Evolutionary conservation across 2,113 vertebrate genomes (phyloP).

Genomic region (Scopus umbretta): DNA sequence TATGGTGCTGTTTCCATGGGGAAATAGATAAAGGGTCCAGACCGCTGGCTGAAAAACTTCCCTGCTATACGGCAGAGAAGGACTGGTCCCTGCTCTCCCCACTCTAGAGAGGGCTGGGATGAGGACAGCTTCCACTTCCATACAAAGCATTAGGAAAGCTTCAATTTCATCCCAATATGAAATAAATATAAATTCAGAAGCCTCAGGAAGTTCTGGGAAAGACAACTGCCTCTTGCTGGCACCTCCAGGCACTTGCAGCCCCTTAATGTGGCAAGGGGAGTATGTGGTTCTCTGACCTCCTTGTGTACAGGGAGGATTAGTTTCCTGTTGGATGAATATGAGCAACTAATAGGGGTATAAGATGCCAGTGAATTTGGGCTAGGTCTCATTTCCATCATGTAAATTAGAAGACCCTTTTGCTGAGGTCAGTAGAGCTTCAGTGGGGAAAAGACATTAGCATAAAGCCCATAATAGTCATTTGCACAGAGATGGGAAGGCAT

Average conservation of each 20-base stretch:
- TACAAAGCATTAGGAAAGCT: neutral
- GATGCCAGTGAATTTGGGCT: neutral
- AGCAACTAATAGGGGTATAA: neutral
- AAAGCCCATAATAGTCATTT: neutral
- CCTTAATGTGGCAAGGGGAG: neutral
- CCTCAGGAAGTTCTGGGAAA: neutral
- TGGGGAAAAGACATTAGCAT: neutral
- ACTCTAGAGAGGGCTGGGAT: neutral
- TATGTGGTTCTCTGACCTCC: neutral
- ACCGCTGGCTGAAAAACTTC: neutral
- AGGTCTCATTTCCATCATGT: neutral
- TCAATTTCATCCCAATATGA: neutral
- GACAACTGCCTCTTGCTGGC: neutral
- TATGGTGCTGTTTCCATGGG: neutral
- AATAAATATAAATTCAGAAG: neutral
- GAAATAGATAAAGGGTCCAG: neutral
- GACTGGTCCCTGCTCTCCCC: neutral
- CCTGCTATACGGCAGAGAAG: neutral
- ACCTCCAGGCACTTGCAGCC: neutral
- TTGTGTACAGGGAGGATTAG: neutral
- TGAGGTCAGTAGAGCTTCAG: neutral
- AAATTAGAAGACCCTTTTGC: neutral
- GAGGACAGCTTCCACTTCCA: neutral
- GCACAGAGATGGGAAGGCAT: neutral
- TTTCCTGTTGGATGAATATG: neutral